Base-by-base conservation (phyloP, 1,140 invertebrate genomes). In the Drosophila bocqueti region DNA sequence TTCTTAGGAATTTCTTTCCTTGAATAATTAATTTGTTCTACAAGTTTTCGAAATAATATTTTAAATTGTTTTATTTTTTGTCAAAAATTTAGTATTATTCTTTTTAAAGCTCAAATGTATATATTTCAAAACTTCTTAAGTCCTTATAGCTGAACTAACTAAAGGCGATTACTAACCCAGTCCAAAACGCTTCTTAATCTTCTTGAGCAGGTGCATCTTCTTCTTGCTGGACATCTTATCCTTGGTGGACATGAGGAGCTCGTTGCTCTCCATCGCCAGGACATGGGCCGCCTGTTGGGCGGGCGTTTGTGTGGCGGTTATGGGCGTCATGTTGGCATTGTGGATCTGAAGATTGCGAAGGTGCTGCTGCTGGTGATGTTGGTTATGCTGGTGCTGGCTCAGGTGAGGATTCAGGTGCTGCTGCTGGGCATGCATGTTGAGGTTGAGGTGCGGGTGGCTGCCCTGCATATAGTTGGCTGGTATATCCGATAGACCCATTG, bases 151-250 rank as follows among this genome's bases (percentile, higher is more conserved):
- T 42, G 21, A 46, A 55, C n/a, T 71, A 59, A 60, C 31, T 38
- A 55, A 57, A 26, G 21, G n/a, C 13, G 38, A 57, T 15, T 87
- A 94, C 93, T 93, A 91, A 94, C 93, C 93, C 83, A 94, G 79
- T 90, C 93, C 93, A 62, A 94, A 94, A 50, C 93, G 93, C 66
- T 93, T 93, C 74, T 94, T 94, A 71, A 94, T 94, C 81, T 94
- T 94, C 89, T 94, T 94, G 47, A 94, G 89, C 49, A 94, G 89
- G 79, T 94, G 94, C 93, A 94, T 94, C 92, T 94, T 94, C 83
- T 93, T 93, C 81, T 94, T 94, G 63, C 81, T 92, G 24, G 82
- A 90, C 59, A 92, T 68, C 82, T 92, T 92, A 66, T 92, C 90
- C 80, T 91, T 91, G 71, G 86, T 85, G 73, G 76, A 73, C 87